Evolutionary conservation across 2,888 invertebrate genomes (phyloP), one percentile per base, ranked within the genome.

Genomic region (Diabrotica balteata): DNA sequence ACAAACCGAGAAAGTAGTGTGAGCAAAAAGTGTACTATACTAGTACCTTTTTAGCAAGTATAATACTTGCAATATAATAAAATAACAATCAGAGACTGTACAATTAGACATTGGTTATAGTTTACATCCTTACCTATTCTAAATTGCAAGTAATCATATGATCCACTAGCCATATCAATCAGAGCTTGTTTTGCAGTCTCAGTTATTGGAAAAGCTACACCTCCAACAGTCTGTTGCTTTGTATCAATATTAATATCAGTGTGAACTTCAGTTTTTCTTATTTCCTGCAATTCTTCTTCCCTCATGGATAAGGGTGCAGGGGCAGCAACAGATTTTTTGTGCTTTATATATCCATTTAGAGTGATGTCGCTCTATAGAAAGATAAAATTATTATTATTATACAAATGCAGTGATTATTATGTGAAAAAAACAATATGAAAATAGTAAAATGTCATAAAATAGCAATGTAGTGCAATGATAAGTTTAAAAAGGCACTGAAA

Each of bases 221-320:
- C 97, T 63, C 94, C 91, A 78, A 98, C 86, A 0, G 97, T 96
- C 78, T 97, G 96, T 78, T 95, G 94, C 77, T 94, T 89, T 0
- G 93, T 91, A 79, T 94, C 93, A 3, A 95, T 90, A 71, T 91
- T 90, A 71, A 94, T 92, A 75, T 93, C 92, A 0, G 93, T 91
- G 44, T 86, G 83, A 22, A 85, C 81, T 82, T 93, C 93, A 59
- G 88, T 90, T 76, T 90, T 90, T 72, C 90, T 91, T 1, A 96
- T 82, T 80, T 94, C 93, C 62, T 91, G 90, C 49, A 95, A 83
- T 76, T 95, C 95, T 79, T 95, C 95, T 80, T 96, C 96, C 1
- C 95, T 90, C 62, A 88, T 88, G 0, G 98, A 97, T 61, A 98
- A 87, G 0, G 98, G 98, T 4, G 94, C 96, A 0, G 97, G 96